Evolutionary conservation across 2,888 invertebrate genomes (phyloP).

Genomic region (Myathropa florea): DNA sequence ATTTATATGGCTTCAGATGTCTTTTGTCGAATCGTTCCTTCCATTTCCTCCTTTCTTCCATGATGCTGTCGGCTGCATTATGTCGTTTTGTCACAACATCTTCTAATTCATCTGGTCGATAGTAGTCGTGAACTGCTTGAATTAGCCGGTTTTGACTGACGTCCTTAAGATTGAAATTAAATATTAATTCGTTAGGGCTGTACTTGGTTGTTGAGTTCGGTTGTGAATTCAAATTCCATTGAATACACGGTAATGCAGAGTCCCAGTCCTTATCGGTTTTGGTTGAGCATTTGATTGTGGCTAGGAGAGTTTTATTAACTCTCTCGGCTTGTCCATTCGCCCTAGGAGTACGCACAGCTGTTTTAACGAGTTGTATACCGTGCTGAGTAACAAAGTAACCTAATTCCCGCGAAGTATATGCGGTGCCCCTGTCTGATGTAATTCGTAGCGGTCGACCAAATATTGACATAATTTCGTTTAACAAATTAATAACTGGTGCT

Average conservation of each 20-base stretch:
- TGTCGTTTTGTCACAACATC: too few species aligned
- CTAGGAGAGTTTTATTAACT: slow-evolving; percentile 34
- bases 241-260: background rate
- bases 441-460: background rate
- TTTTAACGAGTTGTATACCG: slow-evolving; percentile 10
- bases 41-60: slow-evolving; percentile 8
- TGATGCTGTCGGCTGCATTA: slow-evolving; percentile 18
- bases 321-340: slow-evolving; percentile 25
- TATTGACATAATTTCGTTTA: slow-evolving; percentile 6
- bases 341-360: background rate
- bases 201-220: slow-evolving; percentile 7
- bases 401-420: slow-evolving; percentile 44
- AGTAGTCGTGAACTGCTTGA: slow-evolving; percentile 9
- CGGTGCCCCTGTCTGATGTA: slow-evolving; percentile 41
- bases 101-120: background rate
- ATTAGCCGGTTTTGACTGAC: slow-evolving; percentile 17
- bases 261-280: slow-evolving; percentile 32
- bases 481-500: slow-evolving; percentile 51
- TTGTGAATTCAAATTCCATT: slow-evolving; percentile 36
- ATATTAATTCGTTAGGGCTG: slow-evolving; percentile 14
- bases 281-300: slow-evolving; percentile 4
- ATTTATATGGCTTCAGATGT: slow-evolving; percentile 5
- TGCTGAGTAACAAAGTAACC: slow-evolving; percentile 27
- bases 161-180: slow-evolving; percentile 9
- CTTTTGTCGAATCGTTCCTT: slow-evolving; percentile 24